Base-by-base conservation (phyloP, 1,140 invertebrate species). In the Steinernema feltiae region DNA sequence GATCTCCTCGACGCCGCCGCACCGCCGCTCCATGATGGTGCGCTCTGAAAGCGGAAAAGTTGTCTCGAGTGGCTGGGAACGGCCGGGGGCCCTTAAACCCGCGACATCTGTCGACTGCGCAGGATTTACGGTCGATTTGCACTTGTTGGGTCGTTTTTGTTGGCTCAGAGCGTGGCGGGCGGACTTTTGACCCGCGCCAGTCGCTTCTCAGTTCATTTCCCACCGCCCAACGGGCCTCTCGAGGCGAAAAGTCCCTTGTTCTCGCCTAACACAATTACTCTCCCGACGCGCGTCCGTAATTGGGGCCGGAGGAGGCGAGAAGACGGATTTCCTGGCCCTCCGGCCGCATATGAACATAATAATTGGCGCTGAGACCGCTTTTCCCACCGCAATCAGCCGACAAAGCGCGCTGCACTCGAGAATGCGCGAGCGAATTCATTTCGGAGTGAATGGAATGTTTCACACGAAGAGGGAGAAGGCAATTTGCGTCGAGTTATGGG, bases 1-100 rank as follows among this genome's bases (percentile, higher is more conserved):
- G n/a, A 85, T 72, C 18, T 82, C 83, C n/a, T 80, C 35, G 7
- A 18, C 35, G 35, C 7, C 7, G 35, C 81, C 81, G 71, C 81
- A 82, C 17, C 77, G 53, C 18, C 81, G 74, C 72, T 82, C 81
- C 0, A 83, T 82, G 24, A 82, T 71, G 18, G 76, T 83, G 15
- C 83, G 73, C 15, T 69, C 81, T 82, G 46, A 48, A 82, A 78
- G 46, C n/a, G 41, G 48, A 3, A 63, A 63, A 41, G 35, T 41
- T 41, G 7, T 41, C 35, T 41, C 35, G 35, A 41, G n/a, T n/a
- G n/a, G n/a, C 35, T 7, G 7, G 35, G 7, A 41, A 7, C 35
- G 7, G 18, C 7, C 35, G 35, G 35, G 18, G 35, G 18, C 35
- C 35, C 35, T 41, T 41, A 41, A 7, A 7, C 35, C 35, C 7